Percentiles rank a stretch among this genome's conserved stretches.
Evolutionary conservation across 2,797 vertebrate species (phyloP).

Genomic region (Dipus sagitta): DNA sequence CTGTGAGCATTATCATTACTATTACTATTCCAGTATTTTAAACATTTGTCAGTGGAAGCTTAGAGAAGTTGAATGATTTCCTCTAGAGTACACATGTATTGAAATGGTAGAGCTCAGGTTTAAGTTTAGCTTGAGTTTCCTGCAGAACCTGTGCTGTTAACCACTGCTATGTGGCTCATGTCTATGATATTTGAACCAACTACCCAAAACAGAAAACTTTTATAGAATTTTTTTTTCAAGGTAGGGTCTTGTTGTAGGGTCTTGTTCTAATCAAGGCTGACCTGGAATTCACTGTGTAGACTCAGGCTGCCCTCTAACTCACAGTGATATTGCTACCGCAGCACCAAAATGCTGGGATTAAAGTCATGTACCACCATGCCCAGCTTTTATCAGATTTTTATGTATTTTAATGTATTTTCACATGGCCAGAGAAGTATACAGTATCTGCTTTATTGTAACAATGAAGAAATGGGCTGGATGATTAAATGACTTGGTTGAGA

Average conservation of each 20-base stretch:
- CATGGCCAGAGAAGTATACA: not conserved
- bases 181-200: not conserved
- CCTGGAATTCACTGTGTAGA: no score
- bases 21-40: not conserved
- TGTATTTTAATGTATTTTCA: not conserved
- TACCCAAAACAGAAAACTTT: not conserved
- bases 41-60: not conserved
- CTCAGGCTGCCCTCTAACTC: no score
- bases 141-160: not conserved
- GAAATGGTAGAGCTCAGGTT: not conserved
- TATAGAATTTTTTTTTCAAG: not conserved
- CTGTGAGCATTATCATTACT: not conserved
- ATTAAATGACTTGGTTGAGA: not conserved
- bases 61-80: not conserved
- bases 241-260: no score
- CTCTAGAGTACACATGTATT: not conserved
- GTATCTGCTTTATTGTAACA: not conserved
- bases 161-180: not conserved
- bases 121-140: not conserved
- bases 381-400: no score
- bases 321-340: no score
- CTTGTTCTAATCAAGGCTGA: no score
- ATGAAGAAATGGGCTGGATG: not conserved
- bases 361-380: no score
- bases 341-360: no score